These are phyloP conservation scores for Eumacrocentrus americanus DNA, from an alignment of 2,888 invertebrate species.

Conservation along the genomic window DNA sequence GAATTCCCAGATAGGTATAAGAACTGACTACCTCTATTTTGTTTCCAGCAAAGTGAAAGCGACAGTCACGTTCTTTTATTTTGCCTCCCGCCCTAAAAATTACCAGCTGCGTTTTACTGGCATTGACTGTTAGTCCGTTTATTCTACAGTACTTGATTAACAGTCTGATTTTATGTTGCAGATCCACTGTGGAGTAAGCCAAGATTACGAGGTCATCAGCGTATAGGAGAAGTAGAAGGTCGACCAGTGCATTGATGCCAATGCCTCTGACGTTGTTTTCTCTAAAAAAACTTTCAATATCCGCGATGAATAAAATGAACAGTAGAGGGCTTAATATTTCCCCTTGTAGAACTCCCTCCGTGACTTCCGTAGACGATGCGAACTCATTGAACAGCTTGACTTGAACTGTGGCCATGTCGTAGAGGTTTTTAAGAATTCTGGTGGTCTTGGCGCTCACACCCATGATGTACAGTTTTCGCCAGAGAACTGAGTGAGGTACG, in stretches of 20 bases:
- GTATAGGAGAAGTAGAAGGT: constrained; percentile 29
- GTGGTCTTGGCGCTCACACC: constrained; percentile 35
- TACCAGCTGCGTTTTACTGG: constrained; percentile 36
- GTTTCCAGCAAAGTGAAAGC: not conserved
- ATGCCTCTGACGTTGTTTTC: constrained; percentile 18
- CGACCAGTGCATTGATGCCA: constrained; percentile 13
- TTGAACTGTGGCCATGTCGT: constrained; percentile 12
- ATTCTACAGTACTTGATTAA: constrained; percentile 29
- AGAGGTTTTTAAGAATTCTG: constrained; percentile 22
- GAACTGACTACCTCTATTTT: not conserved
- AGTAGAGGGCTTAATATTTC: constrained; percentile 23
- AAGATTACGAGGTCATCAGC: constrained; percentile 35
- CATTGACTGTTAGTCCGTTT: constrained; percentile 33
- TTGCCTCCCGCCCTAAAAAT: constrained; percentile 21
- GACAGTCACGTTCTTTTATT: not conserved
- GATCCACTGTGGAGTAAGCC: constrained; percentile 18
- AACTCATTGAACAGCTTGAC: not conserved
- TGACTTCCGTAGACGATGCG: constrained; percentile 6
- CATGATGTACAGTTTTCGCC: constrained; percentile 24
- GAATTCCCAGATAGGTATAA: constrained; percentile 3
- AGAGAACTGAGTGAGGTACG: constrained; percentile 4
- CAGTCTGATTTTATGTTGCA: constrained; percentile 26
- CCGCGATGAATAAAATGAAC: not conserved
- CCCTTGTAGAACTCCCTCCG: constrained; percentile 31
- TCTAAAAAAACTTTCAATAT: constrained; percentile 16